Conservation (phyloP, 1,140 invertebrate genomes). For the Parasteatoda tepidariorum region DNA sequence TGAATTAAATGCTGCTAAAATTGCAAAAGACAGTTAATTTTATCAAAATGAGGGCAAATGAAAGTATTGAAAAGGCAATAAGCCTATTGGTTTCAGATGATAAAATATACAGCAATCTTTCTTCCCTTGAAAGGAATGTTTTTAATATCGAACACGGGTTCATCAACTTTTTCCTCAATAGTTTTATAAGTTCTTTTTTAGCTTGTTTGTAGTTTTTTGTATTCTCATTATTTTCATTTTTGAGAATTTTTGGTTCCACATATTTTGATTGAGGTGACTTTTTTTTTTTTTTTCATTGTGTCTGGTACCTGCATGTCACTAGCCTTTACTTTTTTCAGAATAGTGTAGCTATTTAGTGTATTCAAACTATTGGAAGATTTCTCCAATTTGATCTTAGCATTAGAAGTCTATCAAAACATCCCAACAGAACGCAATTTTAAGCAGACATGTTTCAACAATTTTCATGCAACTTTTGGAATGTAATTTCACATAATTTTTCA, state of each 20-base stretch:
- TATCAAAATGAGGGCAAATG: background rate
- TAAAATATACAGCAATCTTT: background rate
- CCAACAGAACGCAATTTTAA: background rate
- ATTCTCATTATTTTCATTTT: too few relatives aligned
- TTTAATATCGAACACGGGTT: too few relatives aligned
- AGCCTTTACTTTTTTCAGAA: background rate
- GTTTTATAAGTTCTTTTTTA: too few relatives aligned
- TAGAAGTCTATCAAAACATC: background rate
- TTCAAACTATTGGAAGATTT: background rate
- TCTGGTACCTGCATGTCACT: background rate
- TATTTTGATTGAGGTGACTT: background rate
- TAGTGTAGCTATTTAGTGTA: background rate
- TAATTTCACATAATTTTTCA: too few relatives aligned
- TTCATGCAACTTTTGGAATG: background rate
- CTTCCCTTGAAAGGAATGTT: slow-evolving; percentile 1
- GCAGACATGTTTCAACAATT: background rate
- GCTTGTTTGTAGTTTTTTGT: too few relatives aligned
- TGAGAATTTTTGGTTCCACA: too few relatives aligned
- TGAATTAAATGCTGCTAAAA: background rate
- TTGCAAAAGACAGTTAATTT: background rate
- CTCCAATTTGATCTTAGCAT: background rate
- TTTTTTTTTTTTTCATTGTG: background rate
- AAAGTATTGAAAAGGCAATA: background rate
- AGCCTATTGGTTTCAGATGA: background rate
- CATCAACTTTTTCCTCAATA: too few relatives aligned